Conservation (phyloP, 2,888 invertebrate genomes). For the Nemurella pictetii region DNA sequence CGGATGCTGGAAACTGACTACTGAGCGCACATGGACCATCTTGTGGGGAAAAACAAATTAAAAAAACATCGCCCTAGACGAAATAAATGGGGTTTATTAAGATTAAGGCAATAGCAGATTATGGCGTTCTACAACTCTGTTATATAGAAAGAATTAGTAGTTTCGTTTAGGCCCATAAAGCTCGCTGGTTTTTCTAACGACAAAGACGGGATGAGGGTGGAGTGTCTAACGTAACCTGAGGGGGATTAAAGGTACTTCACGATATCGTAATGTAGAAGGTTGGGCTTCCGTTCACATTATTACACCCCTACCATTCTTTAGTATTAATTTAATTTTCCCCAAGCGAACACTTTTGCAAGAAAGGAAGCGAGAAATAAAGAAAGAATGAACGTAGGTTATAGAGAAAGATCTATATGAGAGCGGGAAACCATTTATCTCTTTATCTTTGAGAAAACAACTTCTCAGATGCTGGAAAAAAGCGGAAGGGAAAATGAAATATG, state of each 20-base stretch:
- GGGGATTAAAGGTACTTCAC: constrained; percentile 10
- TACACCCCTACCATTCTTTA: constrained; percentile 34
- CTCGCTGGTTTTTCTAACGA: constrained; percentile 25
- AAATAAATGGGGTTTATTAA: constrained; percentile 31
- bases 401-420: constrained; percentile 20
- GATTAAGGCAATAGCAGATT: constrained; percentile 34
- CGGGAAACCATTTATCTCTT: constrained; percentile 31
- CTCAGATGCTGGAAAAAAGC: constrained; percentile 9
- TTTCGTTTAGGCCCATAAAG: constrained; percentile 30
- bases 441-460: constrained; percentile 23
- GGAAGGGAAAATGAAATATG: neutral
- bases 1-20: neutral
- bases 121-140: constrained; percentile 29
- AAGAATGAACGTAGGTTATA: neutral
- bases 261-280: constrained; percentile 22
- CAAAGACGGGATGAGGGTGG: neutral
- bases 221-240: neutral
- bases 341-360: constrained; percentile 35
- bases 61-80: constrained; percentile 19
- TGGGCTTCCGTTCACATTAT: constrained; percentile 18
- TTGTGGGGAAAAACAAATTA: constrained; percentile 33
- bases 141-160: constrained; percentile 27
- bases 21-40: constrained; percentile 8
- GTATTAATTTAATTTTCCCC: constrained; percentile 39
- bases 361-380: constrained; percentile 32